Base-by-base conservation (phyloP, 2,888 invertebrate genomes). In the Cybosia mesomella region DNA sequence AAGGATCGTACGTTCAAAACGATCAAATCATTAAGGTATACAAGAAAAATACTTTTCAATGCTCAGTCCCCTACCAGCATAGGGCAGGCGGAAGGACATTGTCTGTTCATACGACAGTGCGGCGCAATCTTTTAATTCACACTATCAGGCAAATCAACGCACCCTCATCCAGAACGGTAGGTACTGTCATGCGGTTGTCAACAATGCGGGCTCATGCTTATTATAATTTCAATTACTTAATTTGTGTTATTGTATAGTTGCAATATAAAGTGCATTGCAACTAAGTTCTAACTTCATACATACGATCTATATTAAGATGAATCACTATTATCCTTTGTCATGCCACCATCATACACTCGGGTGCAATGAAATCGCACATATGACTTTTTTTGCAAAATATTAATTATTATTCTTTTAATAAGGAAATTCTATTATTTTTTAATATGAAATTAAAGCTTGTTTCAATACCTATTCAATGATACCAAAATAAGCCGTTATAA, bases 41-140 rank as follows among this genome's bases (percentile, higher is more conserved):
- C 60, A 70, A 68, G n/a, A 67, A 71, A 71, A 77, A 64, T 28
- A 32, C 67, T 7, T 70, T 73, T 73, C 39, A 60, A 34, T 36
- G 67, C 66, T 55, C 21, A 49, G 66, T 61, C 70, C 76, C 73
- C 72, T 21, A 58, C 68, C 67, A 68, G 75, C 72, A 71, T 71
- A 72, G 74, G 79, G 73, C 77, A 84, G 80, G 77, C 87, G 86
- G 85, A 88, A 86, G n/a, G 82, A 77, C 75, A 81, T 79, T 73
- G 73, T 73, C 80, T 73, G 79, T 81, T 82, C 79, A 77, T 82
- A 74, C 78, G 80, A 78, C 75, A 70, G 75, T 74, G 79, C 77
- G 75, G 77, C 79, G 85, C 89, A 90, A 90, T 91, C 87, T 87
- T 88, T 87, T 89, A 89, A 91, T 89, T 89, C 82, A 87, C 83